Conservation (phyloP, 2,888 invertebrate species). For the Philaethria dido region DNA sequence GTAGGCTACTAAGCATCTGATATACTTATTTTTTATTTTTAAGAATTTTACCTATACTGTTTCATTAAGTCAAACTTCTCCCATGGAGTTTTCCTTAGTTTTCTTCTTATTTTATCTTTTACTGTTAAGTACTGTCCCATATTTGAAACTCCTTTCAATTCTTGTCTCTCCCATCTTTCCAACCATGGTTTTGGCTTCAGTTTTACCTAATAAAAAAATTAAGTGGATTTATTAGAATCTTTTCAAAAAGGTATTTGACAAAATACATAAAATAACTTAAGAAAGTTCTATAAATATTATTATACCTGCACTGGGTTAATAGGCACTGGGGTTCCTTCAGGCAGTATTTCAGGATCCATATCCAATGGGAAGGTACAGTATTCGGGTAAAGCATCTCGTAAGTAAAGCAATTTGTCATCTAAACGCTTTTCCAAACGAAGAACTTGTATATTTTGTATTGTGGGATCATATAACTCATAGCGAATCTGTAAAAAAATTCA, state of each 20-base stretch:
- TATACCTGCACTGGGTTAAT: constrained; percentile 88
- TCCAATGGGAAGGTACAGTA: constrained; percentile 96
- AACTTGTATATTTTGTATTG: constrained; percentile 94
- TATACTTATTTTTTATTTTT: neutral
- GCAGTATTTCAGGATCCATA: constrained; percentile 92
- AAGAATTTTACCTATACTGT: constrained; percentile 87
- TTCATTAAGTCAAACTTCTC: constrained; percentile 97
- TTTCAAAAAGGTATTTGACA: no score
- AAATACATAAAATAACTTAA: neutral
- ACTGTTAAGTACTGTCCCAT: constrained; percentile 82
- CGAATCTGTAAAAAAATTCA: constrained; percentile 60
- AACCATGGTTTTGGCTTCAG: constrained; percentile 94
- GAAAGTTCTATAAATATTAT: neutral
- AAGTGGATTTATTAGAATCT: no score
- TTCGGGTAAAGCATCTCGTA: constrained; percentile 95
- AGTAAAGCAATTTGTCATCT: constrained; percentile 94
- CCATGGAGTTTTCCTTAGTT: constrained; percentile 87
- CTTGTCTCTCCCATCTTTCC: constrained; percentile 93
- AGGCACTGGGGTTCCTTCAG: constrained; percentile 91
- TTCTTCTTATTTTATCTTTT: constrained; percentile 80
- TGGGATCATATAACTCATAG: constrained; percentile 97
- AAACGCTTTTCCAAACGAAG: constrained; percentile 95
- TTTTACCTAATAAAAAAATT: constrained; percentile 76
- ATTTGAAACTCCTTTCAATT: constrained; percentile 89
- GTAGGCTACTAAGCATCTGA: no score